phyloP scores from a whole-genome alignment of 2,888 invertebrate genomes.

The Meliscaeva auricollis region DNA sequence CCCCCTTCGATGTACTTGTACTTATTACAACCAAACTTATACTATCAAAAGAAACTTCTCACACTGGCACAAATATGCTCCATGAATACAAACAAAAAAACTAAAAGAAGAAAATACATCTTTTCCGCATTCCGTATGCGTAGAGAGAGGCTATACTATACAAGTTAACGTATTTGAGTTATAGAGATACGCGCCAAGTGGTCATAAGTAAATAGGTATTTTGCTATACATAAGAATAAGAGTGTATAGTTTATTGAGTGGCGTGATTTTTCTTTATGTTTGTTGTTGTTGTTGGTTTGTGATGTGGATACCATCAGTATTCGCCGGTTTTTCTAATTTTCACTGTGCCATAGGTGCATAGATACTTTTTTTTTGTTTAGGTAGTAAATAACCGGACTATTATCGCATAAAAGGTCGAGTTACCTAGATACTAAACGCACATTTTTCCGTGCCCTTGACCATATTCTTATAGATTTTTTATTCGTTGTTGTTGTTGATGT shows the following conservation, averaged over 20 bases:
- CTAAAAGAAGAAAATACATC: background rate
- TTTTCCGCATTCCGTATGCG: constrained; percentile 47
- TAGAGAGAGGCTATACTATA: background rate
- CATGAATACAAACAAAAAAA: constrained; percentile 6
- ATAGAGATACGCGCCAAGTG: constrained; percentile 22
- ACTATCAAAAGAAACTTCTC: background rate
- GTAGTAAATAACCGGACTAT: constrained; percentile 37
- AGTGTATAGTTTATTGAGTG: constrained; percentile 7
- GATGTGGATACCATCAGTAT: constrained; percentile 17
- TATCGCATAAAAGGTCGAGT: constrained; percentile 54
- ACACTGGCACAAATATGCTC: constrained; percentile 20
- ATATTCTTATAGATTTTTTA: constrained; percentile 2
- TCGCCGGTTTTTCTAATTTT: constrained; percentile 16
- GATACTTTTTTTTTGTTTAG: background rate
- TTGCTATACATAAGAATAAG: background rate
- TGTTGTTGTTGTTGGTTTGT: background rate
- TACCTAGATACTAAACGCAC: constrained; percentile 21
- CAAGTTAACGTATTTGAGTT: constrained; percentile 15
- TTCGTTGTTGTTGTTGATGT: background rate
- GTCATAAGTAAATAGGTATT: constrained; percentile 12
- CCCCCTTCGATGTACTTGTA: constrained; percentile 60
- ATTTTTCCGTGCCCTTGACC: constrained; percentile 23
- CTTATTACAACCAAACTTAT: constrained; percentile 15
- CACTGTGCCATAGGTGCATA: background rate
- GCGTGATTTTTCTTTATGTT: constrained; percentile 27